Base-by-base conservation (phyloP, 2,888 invertebrate genomes). In the Melitaea athalia region DNA sequence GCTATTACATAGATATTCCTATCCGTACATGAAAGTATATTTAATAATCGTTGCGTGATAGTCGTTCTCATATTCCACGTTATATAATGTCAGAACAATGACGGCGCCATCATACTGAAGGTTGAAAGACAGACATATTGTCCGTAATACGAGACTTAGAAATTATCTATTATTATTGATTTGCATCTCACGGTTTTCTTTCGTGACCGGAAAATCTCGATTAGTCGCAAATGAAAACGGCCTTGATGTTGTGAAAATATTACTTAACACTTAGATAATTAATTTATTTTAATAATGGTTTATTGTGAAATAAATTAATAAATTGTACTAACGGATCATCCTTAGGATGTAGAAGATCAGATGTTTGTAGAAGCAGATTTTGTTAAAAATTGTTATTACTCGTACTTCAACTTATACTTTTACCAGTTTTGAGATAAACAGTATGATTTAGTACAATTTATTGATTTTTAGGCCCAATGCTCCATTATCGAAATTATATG, bases 141-240 rank as follows among this genome's bases (percentile, higher is more conserved):
- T 59, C 64, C 52, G 63, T 60, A 57, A 45, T 55, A 53, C 63
- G 67, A 65, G 33, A 60, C 33, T 42, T 42, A 43, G 45, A 63
- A 60, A 70, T 59, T 42, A 64, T 24, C 63, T 65, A 70, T 70
- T 70, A 70, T 70, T 73, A 67, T 62, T 68, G 68, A 77, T 80
- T 79, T 76, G 77, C 79, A 78, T 79, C 70, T 81, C 80, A 80
- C 79, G 78, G 74, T 75, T 79, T 59, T 61, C 64, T 69, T 72
- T 82, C 87, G 88, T 87, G 88, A 87, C 87, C 85, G 87, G 87
- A 87, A 80, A 79, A 72, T 63, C 72, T 76, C 71, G 80, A 82
- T 81, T 76, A 62, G 55, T 62, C 66, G 61, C 55, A 50, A 59
- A 49, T 63, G 59, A 43, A 64, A 55, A 67, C 50, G 49, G 47